Evolutionary conservation across 2,797 vertebrate genomes (phyloP).

Genomic region (Helarctos malayanus): DNA sequence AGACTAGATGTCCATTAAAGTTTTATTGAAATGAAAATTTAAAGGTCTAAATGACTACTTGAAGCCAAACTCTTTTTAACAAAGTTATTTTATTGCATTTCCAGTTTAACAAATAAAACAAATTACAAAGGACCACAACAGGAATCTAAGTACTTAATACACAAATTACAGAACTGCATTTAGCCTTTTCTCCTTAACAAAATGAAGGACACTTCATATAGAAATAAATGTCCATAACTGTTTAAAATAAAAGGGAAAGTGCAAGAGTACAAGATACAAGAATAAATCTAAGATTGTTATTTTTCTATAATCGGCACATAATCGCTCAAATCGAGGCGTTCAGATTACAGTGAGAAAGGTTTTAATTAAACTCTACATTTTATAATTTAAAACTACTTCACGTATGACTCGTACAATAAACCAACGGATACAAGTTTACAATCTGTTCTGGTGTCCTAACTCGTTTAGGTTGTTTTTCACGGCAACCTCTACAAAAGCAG

Average conservation of each 20-base stretch:
- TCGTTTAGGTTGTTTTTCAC: not conserved
- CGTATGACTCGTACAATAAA: constrained; percentile 15
- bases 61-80: constrained; percentile 54
- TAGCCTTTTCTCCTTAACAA: constrained; percentile 45
- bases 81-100: constrained; percentile 66
- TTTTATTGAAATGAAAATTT: constrained; percentile 72
- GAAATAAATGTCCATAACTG: not conserved
- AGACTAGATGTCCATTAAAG: constrained; percentile 24
- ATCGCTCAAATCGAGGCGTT: not conserved
- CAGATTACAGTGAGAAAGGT: not conserved
- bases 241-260: not conserved
- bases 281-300: not conserved
- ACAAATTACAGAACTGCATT: constrained; percentile 62
- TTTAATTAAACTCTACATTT: constrained; percentile 15
- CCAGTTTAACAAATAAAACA: constrained; percentile 64
- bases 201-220: not conserved
- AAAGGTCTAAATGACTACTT: constrained; percentile 66
- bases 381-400: constrained; percentile 23
- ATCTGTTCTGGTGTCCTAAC: constrained; percentile 31
- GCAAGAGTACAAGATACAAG: not conserved
- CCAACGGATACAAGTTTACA: constrained; percentile 22
- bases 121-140: constrained; percentile 46
- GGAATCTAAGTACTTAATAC: constrained; percentile 13
- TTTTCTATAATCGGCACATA: not conserved
- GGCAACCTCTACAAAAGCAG: constrained; percentile 37